Base-by-base conservation (phyloP, 2,888 invertebrate species). In the Prostheceraeus crozeri region DNA sequence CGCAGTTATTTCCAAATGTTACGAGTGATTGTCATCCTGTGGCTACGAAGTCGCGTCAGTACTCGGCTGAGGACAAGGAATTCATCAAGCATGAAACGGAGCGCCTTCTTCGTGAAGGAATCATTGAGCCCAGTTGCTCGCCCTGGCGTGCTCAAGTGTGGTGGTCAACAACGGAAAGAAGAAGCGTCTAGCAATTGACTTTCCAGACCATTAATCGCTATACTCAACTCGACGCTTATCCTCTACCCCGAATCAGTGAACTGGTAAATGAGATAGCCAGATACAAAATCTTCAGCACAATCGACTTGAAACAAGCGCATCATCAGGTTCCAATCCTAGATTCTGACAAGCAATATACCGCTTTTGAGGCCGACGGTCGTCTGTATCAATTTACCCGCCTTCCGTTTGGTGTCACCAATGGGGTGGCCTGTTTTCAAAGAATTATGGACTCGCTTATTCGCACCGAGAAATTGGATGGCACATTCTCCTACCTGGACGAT, bases 171-270 rank as follows among this genome's bases (percentile, higher is more conserved):
- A 54, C 8, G 53, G 52, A 21, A 21, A 56, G 21, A 56, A 51
- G 57, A 51, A 54, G 21, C 25, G 10, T n/a, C 52, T 56, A 21
- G 52, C 54, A 28, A 56, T 56, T 56, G 54, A 54, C 16, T 54
- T 58, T 28, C 30, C 58, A 14, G 16, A 57, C 57, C 23, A 19
- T 57, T 14, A 57, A 57, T 31, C 21, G 31, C 3, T 57, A 58
- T 4, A 57, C 58, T 23, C 25, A 28, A 14, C 28, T 59, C 19
- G 56, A 57, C 21, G 56, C 57, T 57, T 57, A 57, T 23, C 58
- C 58, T 16, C 55, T 57, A 14, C 58, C 58, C 19, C 27, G 58
- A 21, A 57, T 57, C 55, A 56, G 57, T 16, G 57, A 57, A 27
- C 14, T 57, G 14, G 57, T 57, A 14, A 8, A 57, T 28, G 33